Evolutionary conservation across 35 echinoderm and acorn worm genomes (phyloP).

Genomic region (Ophioderma brevispina): DNA sequence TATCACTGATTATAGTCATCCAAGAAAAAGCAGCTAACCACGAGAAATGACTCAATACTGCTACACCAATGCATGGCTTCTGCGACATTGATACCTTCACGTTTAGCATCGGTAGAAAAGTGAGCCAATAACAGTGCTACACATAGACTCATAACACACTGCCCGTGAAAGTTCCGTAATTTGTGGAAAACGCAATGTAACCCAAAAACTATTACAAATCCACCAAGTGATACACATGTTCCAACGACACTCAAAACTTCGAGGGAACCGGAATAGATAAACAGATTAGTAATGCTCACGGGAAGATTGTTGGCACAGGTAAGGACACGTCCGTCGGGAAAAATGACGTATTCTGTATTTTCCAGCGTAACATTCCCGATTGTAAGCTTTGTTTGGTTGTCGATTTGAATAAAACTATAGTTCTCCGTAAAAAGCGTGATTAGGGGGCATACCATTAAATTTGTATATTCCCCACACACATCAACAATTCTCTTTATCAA

Average conservation of each 20-base stretch:
- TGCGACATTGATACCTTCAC: neutral
- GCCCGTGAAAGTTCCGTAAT: neutral
- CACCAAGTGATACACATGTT: neutral
- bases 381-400: neutral
- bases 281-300: neutral
- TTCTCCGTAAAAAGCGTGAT: neutral
- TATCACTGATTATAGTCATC: neutral
- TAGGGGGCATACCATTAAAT: neutral
- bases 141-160: neutral
- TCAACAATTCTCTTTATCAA: neutral
- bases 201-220: neutral
- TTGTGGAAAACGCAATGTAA: neutral
- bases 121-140: neutral
- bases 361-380: neutral
- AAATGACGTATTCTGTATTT: neutral
- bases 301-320: neutral
- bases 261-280: neutral
- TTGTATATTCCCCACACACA: neutral
- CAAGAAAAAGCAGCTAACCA: conserved; percentile 8
- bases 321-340: neutral
- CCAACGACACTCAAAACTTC: neutral
- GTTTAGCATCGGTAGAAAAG: neutral
- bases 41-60: neutral
- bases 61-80: neutral
- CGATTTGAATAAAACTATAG: neutral